These are phyloP conservation scores for Leucoraja ocellata DNA, from an alignment of 2,797 vertebrate genomes.

Conservation along the genomic window DNA sequence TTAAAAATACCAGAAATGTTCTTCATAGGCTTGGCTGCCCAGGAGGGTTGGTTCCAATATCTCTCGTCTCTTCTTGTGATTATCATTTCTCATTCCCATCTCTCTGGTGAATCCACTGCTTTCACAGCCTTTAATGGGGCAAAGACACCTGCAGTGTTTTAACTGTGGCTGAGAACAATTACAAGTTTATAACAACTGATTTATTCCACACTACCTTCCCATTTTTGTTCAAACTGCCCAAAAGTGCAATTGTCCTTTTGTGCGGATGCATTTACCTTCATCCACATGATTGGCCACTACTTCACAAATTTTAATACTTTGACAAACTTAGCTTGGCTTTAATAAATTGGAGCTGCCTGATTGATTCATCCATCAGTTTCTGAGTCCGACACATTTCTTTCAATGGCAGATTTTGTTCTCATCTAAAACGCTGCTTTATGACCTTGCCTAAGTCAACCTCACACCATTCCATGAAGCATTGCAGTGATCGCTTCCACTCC, in stretches of 20 bases:
- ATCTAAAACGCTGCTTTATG: neutral
- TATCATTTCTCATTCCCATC: too few species aligned
- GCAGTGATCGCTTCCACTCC: neutral
- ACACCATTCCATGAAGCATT: neutral
- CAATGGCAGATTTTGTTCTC: neutral
- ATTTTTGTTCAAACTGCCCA: neutral
- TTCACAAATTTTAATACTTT: neutral
- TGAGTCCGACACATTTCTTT: neutral
- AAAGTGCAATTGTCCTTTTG: neutral
- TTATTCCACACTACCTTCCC: neutral
- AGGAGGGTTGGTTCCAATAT: too few species aligned
- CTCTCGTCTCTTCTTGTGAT: neutral
- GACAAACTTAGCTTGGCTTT: neutral
- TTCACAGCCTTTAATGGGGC: neutral
- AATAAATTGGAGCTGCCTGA: neutral
- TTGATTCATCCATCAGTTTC: neutral
- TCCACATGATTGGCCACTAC: neutral
- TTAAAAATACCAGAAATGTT: neutral
- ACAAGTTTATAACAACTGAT: neutral
- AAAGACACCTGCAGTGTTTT: neutral
- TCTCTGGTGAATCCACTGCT: neutral
- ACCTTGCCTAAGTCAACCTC: neutral
- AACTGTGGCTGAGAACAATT: neutral
- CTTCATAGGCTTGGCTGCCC: neutral
- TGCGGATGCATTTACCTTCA: neutral